A percentile compares a stretch with the other conserved stretches of the same genome.
phyloP scores from a whole-genome alignment of 1,140 invertebrate species.

The Octopus bimaculoides region DNA sequence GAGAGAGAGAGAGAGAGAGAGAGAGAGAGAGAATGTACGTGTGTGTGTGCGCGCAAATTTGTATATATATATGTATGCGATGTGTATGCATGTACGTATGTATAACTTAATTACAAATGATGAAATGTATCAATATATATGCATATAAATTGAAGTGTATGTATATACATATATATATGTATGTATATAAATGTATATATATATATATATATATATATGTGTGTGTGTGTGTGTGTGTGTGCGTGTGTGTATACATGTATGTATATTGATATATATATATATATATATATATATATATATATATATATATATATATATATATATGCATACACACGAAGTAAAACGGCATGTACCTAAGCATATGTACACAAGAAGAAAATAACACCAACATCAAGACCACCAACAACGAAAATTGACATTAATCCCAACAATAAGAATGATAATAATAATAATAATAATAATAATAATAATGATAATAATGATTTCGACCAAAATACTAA shows the following conservation, averaged over 20 bases:
- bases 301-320: slow-evolving; percentile 2
- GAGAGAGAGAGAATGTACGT: not conserved
- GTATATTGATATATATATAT: not conserved
- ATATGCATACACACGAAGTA: too few species aligned
- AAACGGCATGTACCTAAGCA: too few species aligned
- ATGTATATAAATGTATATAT: not conserved
- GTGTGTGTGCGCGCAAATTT: not conserved
- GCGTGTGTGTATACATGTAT: not conserved
- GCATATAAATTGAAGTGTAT: not conserved
- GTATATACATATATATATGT: not conserved
- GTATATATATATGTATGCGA: slow-evolving; percentile 20
- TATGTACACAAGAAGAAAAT: too few species aligned
- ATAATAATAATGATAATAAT: too few species aligned
- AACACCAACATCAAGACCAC: too few species aligned
- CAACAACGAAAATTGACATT: too few species aligned
- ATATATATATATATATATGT: not conserved
- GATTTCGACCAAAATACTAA: too few species aligned
- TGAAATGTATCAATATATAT: not conserved
- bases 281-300: not conserved
- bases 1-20: too few species aligned
- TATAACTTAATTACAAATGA: not conserved
- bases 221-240: not conserved
- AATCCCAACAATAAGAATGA: too few species aligned
- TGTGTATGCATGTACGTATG: slow-evolving; percentile 13
- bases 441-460: too few species aligned